Percentiles rank a stretch among this genome's conserved stretches.
Evolutionary conservation across 2,113 vertebrate genomes (phyloP).

Genomic region (Tauraco erythrolophus): DNA sequence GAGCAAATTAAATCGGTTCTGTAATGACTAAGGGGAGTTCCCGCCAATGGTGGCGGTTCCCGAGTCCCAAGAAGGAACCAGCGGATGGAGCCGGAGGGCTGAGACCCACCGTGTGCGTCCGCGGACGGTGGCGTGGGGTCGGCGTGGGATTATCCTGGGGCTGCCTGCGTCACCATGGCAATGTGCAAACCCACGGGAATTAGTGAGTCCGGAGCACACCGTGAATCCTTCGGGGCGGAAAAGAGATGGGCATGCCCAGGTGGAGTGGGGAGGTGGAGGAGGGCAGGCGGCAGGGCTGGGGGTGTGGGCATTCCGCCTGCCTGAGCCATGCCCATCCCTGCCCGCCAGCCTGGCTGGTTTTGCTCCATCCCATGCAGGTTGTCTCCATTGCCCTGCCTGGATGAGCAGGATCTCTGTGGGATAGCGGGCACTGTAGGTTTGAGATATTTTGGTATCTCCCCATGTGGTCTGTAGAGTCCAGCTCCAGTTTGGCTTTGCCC

Average conservation of each 20-base stretch:
- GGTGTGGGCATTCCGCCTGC: not conserved
- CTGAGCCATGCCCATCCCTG: not conserved
- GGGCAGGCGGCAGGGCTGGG: not conserved
- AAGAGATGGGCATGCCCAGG: not conserved
- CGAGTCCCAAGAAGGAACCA: rapidly evolving
- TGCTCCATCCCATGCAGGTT: not conserved
- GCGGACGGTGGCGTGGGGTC: not conserved
- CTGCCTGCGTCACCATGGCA: not conserved
- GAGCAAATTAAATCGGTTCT: constrained; percentile 57
- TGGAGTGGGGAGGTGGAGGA: not conserved
- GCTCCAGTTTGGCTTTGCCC: not conserved
- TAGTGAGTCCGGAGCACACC: not conserved
- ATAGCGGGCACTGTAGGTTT: too few species aligned
- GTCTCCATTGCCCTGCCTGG: rapidly evolving
- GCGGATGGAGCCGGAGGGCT: not conserved
- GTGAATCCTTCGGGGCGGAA: not conserved
- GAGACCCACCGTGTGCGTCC: not conserved
- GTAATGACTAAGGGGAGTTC: not conserved
- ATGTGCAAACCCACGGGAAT: not conserved
- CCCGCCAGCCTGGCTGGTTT: not conserved
- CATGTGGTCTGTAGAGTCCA: not conserved
- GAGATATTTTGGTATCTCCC: not conserved
- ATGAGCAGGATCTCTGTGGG: not conserved
- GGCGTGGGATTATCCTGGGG: not conserved
- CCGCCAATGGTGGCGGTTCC: rapidly evolving